Evolutionary conservation across 2,113 vertebrate species (phyloP), one percentile per base, ranked within the genome.

Genomic region (Cavia aperea): DNA sequence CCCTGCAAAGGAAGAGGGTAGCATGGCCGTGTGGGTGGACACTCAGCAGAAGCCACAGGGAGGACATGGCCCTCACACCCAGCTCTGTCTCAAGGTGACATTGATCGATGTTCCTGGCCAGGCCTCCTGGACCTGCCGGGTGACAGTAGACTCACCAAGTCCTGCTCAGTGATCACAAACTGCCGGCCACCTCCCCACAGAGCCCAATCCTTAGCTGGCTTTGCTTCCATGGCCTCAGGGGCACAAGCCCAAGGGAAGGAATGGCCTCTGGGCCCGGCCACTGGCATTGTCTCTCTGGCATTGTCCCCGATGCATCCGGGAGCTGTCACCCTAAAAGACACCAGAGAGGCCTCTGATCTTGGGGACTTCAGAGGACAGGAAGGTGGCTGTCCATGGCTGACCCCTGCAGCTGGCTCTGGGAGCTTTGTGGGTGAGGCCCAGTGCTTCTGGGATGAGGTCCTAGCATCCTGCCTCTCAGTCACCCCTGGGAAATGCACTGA

Each of bases 1-100:
- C 26, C 12, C 31, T 63, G 33, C 29, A 79, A 29, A 93, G 46
- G 72, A 49, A 43, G 31, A 26, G 1, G 54, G 23, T n/a, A 4
- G 54, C 0, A 12, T 0, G 11, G 18, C 4, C 1, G 11, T n/a
- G 33, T 13, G 12, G 18, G 29, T 1, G 21, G 77, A 70, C 6
- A 7, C 13, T 24, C 4, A 16, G 66, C 10, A 31, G 88, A 65
- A 73, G 66, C 23, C 14, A 4, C 36, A 3, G 81, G 60, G 62
- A 43, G 36, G 56, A 56, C 66, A 19, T 1, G 12, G 51, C 54
- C 84, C 62, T 1, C 10, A 24, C 14, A 1, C 19, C 56, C 13
- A 21, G 9, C 39, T 62, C 49, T 18, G 10, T 26, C 36, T 15
- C 3, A 36, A 49, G 46, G 65, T 3, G 33, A 87, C 51, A 16